phyloP scores from a whole-genome alignment of 2,797 vertebrate genomes.

The Eutrigla gurnardus region DNA sequence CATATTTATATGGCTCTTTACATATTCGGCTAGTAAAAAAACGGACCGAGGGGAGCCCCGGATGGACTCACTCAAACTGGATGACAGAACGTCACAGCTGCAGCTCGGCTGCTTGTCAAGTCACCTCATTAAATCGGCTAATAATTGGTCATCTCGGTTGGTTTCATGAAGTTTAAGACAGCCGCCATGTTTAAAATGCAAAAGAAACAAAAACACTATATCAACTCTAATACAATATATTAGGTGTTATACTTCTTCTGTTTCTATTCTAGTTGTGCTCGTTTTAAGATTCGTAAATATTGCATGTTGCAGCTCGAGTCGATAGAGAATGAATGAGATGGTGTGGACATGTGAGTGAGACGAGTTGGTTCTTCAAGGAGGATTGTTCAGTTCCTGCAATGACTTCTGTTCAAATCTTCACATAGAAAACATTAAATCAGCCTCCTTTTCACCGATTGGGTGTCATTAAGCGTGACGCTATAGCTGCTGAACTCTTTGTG shows the following conservation, averaged over 20 bases:
- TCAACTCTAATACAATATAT: slow-evolving; percentile 3
- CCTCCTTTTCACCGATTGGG: not conserved
- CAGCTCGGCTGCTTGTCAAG: slow-evolving; percentile 35
- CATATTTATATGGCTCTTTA: slow-evolving; percentile 78
- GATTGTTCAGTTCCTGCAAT: slow-evolving; percentile 9
- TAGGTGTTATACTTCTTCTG: too few relatives aligned
- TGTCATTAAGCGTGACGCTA: slow-evolving; percentile 17
- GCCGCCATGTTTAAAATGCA: not conserved
- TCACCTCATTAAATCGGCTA: slow-evolving; percentile 24
- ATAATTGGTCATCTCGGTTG: not conserved
- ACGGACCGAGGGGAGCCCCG: slow-evolving; percentile 21
- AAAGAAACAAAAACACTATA: not conserved
- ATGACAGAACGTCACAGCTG: slow-evolving; percentile 50
- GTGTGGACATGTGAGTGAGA: slow-evolving; percentile 9
- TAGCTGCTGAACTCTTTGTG: slow-evolving; percentile 23
- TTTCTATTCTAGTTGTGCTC: not conserved
- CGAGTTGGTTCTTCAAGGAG: slow-evolving; percentile 5
- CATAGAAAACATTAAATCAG: too few relatives aligned
- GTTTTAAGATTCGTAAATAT: not conserved
- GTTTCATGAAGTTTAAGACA: not conserved
- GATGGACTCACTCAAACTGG: slow-evolving; percentile 35
- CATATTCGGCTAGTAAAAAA: slow-evolving; percentile 72
- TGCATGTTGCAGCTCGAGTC: not conserved
- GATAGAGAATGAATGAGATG: not conserved
- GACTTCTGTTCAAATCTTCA: not conserved